Conservation (phyloP, 2,888 invertebrate species). For the Elmis aenea region DNA sequence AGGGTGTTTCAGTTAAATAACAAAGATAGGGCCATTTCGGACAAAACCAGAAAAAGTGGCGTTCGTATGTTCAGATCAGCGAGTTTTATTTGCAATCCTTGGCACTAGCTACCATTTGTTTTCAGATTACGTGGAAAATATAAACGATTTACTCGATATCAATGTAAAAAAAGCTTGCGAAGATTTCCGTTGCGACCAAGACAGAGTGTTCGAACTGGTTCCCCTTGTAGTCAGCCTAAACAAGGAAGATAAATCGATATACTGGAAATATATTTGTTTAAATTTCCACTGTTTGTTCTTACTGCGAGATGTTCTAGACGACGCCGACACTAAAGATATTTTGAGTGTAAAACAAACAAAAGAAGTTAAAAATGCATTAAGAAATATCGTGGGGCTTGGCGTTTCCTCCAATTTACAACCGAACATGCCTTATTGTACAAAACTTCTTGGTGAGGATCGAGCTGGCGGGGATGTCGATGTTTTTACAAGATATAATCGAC, state of each 20-base stretch:
- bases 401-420: constrained; percentile 61
- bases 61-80: no score
- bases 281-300: constrained; percentile 46
- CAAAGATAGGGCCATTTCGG: no score
- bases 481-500: constrained; percentile 49
- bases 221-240: no score
- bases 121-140: constrained; percentile 30
- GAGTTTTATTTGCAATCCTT: constrained; percentile 1
- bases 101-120: constrained; percentile 6
- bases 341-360: constrained; percentile 66
- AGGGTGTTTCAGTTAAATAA: no score
- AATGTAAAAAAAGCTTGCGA: constrained; percentile 28
- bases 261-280: constrained; percentile 47
- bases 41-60: not conserved
- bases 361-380: constrained; percentile 56
- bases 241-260: constrained; percentile 24
- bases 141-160: constrained; percentile 30
- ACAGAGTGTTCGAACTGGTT: no score
- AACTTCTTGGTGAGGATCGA: constrained; percentile 15
- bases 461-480: constrained; percentile 43
- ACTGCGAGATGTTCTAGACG: constrained; percentile 29
- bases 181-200: constrained; percentile 9
- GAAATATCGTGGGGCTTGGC: constrained; percentile 61
- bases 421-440: constrained; percentile 34
- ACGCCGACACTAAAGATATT: constrained; percentile 34